Evolutionary conservation across 2,888 invertebrate species (phyloP), one percentile per base, ranked within the genome.

Genomic region (Drosophila flavopinicola): DNA sequence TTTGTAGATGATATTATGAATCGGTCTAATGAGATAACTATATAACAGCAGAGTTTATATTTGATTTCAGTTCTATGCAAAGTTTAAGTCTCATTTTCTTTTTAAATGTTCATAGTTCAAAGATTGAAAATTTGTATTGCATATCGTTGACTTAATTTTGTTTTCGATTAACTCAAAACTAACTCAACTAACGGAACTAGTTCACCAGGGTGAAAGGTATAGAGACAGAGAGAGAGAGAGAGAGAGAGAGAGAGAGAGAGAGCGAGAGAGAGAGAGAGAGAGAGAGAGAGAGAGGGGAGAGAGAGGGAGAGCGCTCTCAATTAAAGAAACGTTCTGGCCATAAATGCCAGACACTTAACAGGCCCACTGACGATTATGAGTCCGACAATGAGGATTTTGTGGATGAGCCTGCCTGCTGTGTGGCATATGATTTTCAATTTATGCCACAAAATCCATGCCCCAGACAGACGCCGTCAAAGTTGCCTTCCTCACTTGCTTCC

Each of bases 341-440:
- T 13, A 60, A 79, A 63, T 56, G 65, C 33, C 45, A 41, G 54
- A 42, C 78, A 82, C 68, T 85, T 68, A 54, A 66, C 60, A 56
- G 39, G 30, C 38, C 47, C 45, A n/a, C 47, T 35, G 45, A 58
- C 48, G 54, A 42, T 64, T 59, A 60, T 57, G 57, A 51, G 32
- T 20, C 37, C 68, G 71, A 58, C 78, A 82, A 71, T 54, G 56
- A 51, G 59, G 32, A 25, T 33, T 37, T 27, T 37, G 17, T 6
- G 30, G 20, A 32, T 38, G 39, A 35, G 53, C 20, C 15, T 23
- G 53, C 20, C 15, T 23, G n/a, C 1, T 9, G 32, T 68, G 68
- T 66, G 72, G 79, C 79, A 83, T 80, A 80, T 80, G 86, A 85
- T 83, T 80, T 82, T 75, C 79, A 85, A 79, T 85, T 85, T 78